Evolutionary conservation across 2,797 vertebrate genomes (phyloP).

Genomic region (Thripadectes ignobilis): DNA sequence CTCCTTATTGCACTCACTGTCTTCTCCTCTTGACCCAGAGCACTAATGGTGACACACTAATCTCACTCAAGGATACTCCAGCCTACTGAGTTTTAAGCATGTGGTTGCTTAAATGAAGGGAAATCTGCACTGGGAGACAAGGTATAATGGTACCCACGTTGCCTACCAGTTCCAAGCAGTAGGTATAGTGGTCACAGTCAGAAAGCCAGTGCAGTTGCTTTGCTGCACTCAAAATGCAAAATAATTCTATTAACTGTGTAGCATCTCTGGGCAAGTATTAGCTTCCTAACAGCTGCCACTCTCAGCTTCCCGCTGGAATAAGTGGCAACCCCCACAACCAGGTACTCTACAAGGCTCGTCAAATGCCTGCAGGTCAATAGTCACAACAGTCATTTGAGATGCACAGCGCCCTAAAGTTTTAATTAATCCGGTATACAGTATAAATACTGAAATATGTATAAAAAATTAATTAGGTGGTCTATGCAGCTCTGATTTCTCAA

Average conservation of each 20-base stretch:
- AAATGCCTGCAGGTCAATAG: slow-evolving; percentile 65
- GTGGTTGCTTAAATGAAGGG: neutral
- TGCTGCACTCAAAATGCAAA: slow-evolving; percentile 20
- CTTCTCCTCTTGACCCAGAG: neutral
- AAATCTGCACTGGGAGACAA: neutral
- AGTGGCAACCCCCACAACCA: slow-evolving; percentile 32
- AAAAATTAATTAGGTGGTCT: slow-evolving; percentile 74
- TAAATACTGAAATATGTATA: slow-evolving; percentile 72
- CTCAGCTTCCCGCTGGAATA: slow-evolving; percentile 54
- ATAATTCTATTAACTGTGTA: slow-evolving; percentile 3
- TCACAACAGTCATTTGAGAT: slow-evolving; percentile 69
- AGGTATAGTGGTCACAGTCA: slow-evolving; percentile 20
- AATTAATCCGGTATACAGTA: slow-evolving; percentile 66
- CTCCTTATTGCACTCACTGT: neutral
- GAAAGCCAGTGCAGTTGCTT: neutral
- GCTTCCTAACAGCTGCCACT: slow-evolving; percentile 59
- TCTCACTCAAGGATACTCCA: neutral
- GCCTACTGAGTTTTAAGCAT: neutral
- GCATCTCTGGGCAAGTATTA: slow-evolving; percentile 38
- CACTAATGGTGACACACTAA: neutral
- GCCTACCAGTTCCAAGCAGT: neutral
- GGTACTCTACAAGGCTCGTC: slow-evolving; percentile 31
- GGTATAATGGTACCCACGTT: neutral
- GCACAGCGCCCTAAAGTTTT: slow-evolving; percentile 67
- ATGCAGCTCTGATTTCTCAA: slow-evolving; percentile 72